Conservation (phyloP, 2,888 invertebrate species). For the Volucella inflata region DNA sequence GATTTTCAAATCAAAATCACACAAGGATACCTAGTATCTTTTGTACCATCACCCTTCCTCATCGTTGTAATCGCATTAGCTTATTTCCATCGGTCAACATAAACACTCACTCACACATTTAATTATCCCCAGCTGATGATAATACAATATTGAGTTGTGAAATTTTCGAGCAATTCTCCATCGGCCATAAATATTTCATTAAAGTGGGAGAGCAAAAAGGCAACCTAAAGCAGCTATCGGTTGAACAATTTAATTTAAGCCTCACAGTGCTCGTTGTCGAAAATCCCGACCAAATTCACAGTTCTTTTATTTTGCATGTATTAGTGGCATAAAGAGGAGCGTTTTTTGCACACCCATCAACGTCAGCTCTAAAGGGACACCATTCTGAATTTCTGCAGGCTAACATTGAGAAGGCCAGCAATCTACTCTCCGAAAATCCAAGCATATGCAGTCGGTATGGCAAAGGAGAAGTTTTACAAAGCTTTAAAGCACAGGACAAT, state of each 20-base stretch:
- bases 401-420: background rate
- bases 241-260: constrained; percentile 41
- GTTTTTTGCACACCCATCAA: background rate
- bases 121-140: constrained; percentile 55
- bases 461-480: background rate
- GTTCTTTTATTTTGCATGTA: too few species aligned
- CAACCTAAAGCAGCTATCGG: background rate
- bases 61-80: constrained; percentile 27
- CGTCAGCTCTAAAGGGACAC: background rate
- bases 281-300: background rate
- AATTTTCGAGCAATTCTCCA: constrained; percentile 62
- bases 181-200: constrained; percentile 50
- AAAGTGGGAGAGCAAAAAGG: background rate
- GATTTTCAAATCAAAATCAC: constrained; percentile 10
- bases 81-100: constrained; percentile 26
- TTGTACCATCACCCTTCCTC: background rate
- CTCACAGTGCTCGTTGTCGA: background rate
- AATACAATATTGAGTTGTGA: constrained; percentile 37
- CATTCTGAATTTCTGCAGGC: background rate
- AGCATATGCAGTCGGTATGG: background rate
- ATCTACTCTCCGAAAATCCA: constrained; percentile 17
- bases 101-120: constrained; percentile 22
- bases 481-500: constrained; percentile 2
- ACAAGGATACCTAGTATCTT: background rate
- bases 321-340: too few species aligned